Percentiles rank a stretch among this genome's conserved stretches.
These are phyloP conservation scores for Leptothorax acervorum DNA, from an alignment of 2,888 invertebrate genomes.

Conservation along the genomic window DNA sequence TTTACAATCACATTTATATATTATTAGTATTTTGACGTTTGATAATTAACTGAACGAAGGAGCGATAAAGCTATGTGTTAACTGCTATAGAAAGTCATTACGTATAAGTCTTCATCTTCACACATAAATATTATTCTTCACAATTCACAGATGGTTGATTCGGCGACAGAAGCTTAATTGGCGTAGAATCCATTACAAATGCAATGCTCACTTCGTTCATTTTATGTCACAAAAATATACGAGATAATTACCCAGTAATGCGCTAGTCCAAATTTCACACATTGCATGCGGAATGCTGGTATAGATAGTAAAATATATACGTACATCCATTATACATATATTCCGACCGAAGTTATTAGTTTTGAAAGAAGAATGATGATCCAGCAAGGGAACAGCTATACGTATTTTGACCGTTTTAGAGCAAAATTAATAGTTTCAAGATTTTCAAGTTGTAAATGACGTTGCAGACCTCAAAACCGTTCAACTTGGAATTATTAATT, in stretches of 20 bases:
- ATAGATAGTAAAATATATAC: conserved; percentile 31
- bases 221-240: conserved; percentile 42
- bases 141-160: neutral
- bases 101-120: neutral
- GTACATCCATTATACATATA: neutral
- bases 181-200: conserved; percentile 23
- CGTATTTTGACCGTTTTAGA: neutral
- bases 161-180: conserved; percentile 26
- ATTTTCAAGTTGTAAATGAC: neutral
- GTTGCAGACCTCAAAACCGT: neutral
- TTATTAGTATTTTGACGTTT: neutral
- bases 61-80: neutral
- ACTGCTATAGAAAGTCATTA: neutral
- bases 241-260: conserved; percentile 46
- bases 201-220: conserved; percentile 60
- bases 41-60: conserved; percentile 16
- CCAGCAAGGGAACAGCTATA: neutral
- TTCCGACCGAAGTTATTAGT: neutral
- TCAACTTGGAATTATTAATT: conserved; percentile 13
- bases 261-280: conserved; percentile 36
- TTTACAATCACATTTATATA: conserved; percentile 7
- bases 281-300: conserved; percentile 77
- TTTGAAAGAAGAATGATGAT: conserved; percentile 21
- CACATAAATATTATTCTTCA: neutral
- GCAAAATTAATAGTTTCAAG: conserved; percentile 4